Evolutionary conservation across 2,888 invertebrate genomes (phyloP), one percentile per base, ranked within the genome.

Genomic region (Ochropleura leucogaster): DNA sequence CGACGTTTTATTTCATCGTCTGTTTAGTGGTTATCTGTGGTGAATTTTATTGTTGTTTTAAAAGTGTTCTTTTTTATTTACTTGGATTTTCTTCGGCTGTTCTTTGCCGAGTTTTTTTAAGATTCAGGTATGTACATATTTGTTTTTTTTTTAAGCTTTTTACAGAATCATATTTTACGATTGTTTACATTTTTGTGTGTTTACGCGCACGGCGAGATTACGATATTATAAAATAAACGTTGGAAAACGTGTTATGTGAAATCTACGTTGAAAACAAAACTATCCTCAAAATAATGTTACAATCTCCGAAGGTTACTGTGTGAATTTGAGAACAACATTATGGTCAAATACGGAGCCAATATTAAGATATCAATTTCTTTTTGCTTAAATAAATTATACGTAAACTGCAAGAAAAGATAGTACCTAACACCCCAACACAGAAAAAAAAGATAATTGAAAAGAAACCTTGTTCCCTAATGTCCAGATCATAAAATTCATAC

Each of bases 11-110:
- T 79, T 67, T 67, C 60, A 83, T 80, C 74, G 66, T 80, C 68
- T 82, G 82, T 86, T 86, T 82, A 85, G 87, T 89, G 88, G 75
- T 84, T 79, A 72, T 85, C 83, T 86, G 85, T 86, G 85, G 86
- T 86, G 85, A 72, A 83, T 80, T 87, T 83, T 81, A 79, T 86
- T 82, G 72, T 87, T 83, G 76, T 76, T 79, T 47, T 59, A 79
- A 83, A 81, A 82, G 86, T 85, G 83, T 60, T 77, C 55, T 66
- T 67, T 60, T 81, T 73, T 75, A 46, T 74, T 77, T 66, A 57
- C 42, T 83, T 87, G 88, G 87, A 86, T 87, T 81, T 77, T 70
- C 79, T 68, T 53, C 74, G 74, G 74, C 69, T 73, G 73, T 65
- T 63, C 60, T 20, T 65, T 68, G 72, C 66, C 55, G 68, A 65